These are phyloP conservation scores for Polydrusus cervinus DNA, from an alignment of 2,888 invertebrate species.

Conservation along the genomic window DNA sequence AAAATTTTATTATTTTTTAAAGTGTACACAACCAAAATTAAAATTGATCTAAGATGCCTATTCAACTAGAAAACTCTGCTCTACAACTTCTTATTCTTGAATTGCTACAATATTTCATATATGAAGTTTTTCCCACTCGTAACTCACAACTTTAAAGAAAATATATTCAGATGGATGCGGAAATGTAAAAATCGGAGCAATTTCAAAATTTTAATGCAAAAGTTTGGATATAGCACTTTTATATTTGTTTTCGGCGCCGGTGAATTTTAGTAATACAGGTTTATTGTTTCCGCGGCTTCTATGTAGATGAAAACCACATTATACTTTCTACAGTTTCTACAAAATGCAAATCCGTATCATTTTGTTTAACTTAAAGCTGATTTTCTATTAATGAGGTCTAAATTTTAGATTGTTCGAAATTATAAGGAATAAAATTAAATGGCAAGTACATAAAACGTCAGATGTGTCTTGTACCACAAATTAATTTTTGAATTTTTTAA, in stretches of 20 bases:
- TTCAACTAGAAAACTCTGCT: conserved; percentile 29
- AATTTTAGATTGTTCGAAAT: too few relatives aligned
- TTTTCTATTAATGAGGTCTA: too few relatives aligned
- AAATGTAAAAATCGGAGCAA: conserved; percentile 42
- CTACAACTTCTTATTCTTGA: conserved; percentile 27
- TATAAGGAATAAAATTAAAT: too few relatives aligned
- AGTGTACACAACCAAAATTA: too few relatives aligned
- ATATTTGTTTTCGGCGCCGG: conserved; percentile 40
- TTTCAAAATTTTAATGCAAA: conserved; percentile 42
- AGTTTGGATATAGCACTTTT: conserved; percentile 35
- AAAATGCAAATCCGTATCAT: background rate
- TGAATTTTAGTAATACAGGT: conserved; percentile 25
- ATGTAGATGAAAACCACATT: background rate
- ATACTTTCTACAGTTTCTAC: too few relatives aligned
- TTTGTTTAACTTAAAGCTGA: background rate
- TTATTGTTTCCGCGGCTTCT: conserved; percentile 9
- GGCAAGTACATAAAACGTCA: too few relatives aligned
- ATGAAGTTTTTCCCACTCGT: conserved; percentile 34
- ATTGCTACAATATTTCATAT: conserved; percentile 31
- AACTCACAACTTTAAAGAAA: conserved; percentile 38
- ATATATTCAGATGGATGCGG: conserved; percentile 34
- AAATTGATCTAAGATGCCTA: too few relatives aligned
- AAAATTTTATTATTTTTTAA: too few relatives aligned
- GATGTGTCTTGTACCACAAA: too few relatives aligned
- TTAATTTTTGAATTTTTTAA: too few relatives aligned